Base-by-base conservation (phyloP, 1,140 invertebrate species). In the Tachypleus tridentatus region DNA sequence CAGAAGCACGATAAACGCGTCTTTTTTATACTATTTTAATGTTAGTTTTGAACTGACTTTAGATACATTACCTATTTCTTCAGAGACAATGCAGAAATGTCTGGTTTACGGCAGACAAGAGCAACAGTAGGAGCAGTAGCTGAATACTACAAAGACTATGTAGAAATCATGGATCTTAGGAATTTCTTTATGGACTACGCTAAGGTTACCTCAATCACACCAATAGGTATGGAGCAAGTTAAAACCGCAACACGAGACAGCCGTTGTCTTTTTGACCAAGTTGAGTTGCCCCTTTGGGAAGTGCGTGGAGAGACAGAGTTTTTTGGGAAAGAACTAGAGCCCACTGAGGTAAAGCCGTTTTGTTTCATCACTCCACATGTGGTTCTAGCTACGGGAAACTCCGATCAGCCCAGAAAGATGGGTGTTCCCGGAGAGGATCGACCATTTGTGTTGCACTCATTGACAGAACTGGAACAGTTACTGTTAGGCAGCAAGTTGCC, bases 61-160 rank as follows among this genome's bases (percentile, higher is more conserved):
- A n/a, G n/a, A n/a, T n/a, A n/a, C 29, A 29, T 29, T 29, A 29
- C 29, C 29, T 29, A 29, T 29, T 29, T 29, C 29, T 29, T 29
- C 61, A 68, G 60, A 57, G 6, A 64, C 56, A 29, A 60, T 49
- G 60, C 58, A 6, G 51, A n/a, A 11, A 11, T 49, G 9, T 65
- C 54, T 58, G 57, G 60, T 58, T 57, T 65, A 51, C 59, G 67
- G 54, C 77, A 79, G 61, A 80, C 80, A 11, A 76, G 89, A 62
- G 87, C 88, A 3, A 81, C 83, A 5, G 84, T 87, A 5, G 77
- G 82, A 10, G 82, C 82, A 5, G 86, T 94, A 0, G 88, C 89
- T 48, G 79, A 84, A 60, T 95, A 94, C 77, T 94, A 92, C 74
- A 76, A 80, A 61, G 81, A 87, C 62, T 95, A 91, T 74, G 87